Base-by-base conservation (phyloP, 2,888 invertebrate genomes). In the Serrognathus titanus region DNA sequence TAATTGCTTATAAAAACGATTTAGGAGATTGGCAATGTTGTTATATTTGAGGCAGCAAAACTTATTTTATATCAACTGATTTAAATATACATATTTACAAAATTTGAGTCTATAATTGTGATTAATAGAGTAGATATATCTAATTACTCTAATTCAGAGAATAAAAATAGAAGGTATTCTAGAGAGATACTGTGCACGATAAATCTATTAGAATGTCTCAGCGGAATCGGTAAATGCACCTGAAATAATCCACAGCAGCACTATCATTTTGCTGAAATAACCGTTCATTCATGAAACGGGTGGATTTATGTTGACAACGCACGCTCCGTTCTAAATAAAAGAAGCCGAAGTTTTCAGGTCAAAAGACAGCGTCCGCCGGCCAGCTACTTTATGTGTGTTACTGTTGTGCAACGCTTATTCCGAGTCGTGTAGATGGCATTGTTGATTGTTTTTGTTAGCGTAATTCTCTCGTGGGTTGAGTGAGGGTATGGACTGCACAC, bases 211-310 rank as follows among this genome's bases (percentile, higher is more conserved):
- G 12, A 43, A 43, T 43, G 43, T 43, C 43, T 45, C 52, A 35
- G 52, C 20, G 43, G 52, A 52, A 52, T 52, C 52, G 36, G 43
- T 12, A 43, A 52, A 52, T 45, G 31, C 43, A 43, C 43, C 52
- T 36, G 43, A 43, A 52, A 52, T 43, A 52, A 52, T 43, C 46
- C 46, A 35, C 31, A 52, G 16, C 35, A 37, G 37, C 49, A 49
- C 49, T 49, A 49, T 49, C 49, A 38, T 38, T 49, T 38, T 16
- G 38, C 49, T 12, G 36, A 49, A 49, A 49, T 49, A 49, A 49
- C 49, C 36, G 49, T 49, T 36, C 49, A 49, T 49, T 49, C 49
- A 49, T 38, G 49, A 20, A 43, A 43, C 43, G 43, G 43, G 13
- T 20, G 43, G n/a, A 43, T 43, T 43, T 43, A 43, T 43, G 43